These are phyloP conservation scores for Ectropis crepuscularia DNA, from an alignment of 2,888 invertebrate genomes.

Conservation along the genomic window DNA sequence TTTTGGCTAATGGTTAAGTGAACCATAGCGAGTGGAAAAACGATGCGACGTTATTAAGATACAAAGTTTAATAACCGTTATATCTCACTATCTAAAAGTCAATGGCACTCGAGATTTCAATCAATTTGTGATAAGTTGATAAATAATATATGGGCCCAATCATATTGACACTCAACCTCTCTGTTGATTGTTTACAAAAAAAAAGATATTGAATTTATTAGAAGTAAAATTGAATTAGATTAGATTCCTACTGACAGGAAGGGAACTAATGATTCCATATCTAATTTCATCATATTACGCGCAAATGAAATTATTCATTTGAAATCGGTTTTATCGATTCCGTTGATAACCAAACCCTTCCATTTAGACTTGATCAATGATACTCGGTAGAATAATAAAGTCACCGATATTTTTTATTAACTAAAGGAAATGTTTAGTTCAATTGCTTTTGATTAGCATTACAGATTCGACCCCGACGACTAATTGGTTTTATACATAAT, in stretches of 20 bases:
- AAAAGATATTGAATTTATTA: not conserved
- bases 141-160: conserved; percentile 15
- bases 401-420: no score
- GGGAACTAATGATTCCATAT: conserved; percentile 2
- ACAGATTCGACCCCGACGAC: no score
- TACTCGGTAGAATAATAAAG: no score
- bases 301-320: not conserved
- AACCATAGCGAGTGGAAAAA: not conserved
- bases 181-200: not conserved
- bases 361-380: no score
- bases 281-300: conserved; percentile 3
- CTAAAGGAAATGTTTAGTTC: no score
- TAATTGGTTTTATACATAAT: no score
- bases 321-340: not conserved
- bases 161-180: conserved; percentile 24
- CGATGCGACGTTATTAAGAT: not conserved
- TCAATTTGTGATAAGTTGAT: conserved; percentile 25
- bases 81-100: conserved; percentile 23
- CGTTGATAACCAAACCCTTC: no score
- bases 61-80: conserved; percentile 19
- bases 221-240: conserved; percentile 2
- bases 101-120: conserved; percentile 29
- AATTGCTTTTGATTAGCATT: no score
- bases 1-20: not conserved
- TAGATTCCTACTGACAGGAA: conserved; percentile 1